phyloP scores from a whole-genome alignment of 23 tunicate species.

The Aplidium turbinatum region DNA sequence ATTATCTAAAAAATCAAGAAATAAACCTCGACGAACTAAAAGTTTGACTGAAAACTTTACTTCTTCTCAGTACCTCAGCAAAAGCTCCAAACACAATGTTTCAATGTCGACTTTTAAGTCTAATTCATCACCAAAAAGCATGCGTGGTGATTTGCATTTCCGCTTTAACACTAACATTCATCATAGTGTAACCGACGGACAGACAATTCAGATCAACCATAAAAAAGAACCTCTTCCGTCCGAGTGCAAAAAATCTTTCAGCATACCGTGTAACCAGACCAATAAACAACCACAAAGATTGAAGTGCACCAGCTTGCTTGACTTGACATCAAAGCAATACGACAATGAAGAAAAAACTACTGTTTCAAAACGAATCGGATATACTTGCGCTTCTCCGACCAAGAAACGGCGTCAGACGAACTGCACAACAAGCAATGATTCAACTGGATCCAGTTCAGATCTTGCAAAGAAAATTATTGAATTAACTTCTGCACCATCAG shows the following conservation, averaged over 20 bases:
- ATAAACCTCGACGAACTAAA: conserved; percentile 16
- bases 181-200: too few species aligned
- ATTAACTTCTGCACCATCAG: conserved; percentile 19
- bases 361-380: conserved; percentile 1
- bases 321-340: conserved; percentile 34
- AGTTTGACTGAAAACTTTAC: conserved; percentile 38
- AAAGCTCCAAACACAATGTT: too few species aligned
- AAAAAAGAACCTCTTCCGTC: too few species aligned
- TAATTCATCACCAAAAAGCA: too few species aligned
- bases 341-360: not conserved
- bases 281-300: too few species aligned
- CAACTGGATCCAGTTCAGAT: conserved; percentile 6
- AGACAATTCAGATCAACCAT: too few species aligned
- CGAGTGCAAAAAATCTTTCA: too few species aligned
- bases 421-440: not conserved
- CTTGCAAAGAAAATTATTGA: conserved; percentile 28
- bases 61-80: not conserved
- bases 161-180: too few species aligned
- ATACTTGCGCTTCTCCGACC: not conserved
- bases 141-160: too few species aligned
- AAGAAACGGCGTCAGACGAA: not conserved
- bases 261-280: too few species aligned
- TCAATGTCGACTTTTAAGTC: too few species aligned
- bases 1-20: not conserved
- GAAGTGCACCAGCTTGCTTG: conserved; percentile 55